A percentile compares a stretch with the other conserved stretches of the same genome.
Evolutionary conservation across 1,140 invertebrate species (phyloP).

Genomic region (Sogatella furcifera): DNA sequence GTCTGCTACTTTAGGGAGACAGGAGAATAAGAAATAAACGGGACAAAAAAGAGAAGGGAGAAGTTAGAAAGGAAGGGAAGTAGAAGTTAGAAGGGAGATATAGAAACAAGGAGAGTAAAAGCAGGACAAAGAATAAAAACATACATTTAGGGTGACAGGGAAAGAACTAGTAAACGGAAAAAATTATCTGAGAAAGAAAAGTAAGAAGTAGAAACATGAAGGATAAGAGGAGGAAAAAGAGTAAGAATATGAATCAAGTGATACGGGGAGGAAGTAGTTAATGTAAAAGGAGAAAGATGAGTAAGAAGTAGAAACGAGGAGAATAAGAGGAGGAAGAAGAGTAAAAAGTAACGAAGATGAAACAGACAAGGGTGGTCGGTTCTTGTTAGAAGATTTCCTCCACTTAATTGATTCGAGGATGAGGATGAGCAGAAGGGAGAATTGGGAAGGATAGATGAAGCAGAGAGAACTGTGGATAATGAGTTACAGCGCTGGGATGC

Average conservation of each 20-base stretch:
- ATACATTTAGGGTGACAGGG: too few species aligned
- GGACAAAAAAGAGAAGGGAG: too few species aligned
- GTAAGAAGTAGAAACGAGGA: too few species aligned
- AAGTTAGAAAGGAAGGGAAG: too few species aligned
- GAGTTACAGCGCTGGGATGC: slow-evolving; percentile 1
- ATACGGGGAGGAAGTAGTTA: too few species aligned
- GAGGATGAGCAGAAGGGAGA: background rate
- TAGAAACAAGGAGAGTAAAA: background rate
- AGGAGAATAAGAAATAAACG: background rate
- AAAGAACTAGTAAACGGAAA: too few species aligned
- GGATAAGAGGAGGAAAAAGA: too few species aligned
- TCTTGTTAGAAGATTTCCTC: slow-evolving; percentile 1
- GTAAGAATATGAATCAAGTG: too few species aligned
- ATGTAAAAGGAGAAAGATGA: too few species aligned
- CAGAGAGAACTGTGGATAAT: background rate
- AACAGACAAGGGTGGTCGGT: background rate
- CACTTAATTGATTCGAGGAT: background rate
- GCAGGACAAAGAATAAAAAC: background rate
- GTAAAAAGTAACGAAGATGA: background rate
- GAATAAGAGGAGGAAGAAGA: background rate
- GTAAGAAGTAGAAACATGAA: background rate
- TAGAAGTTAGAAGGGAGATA: too few species aligned
- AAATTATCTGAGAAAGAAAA: too few species aligned
- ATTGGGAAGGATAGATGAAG: background rate
- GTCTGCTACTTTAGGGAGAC: background rate